Percentiles rank a stretch among this genome's conserved stretches.
Conservation (phyloP, 2,797 vertebrate species). For the Potorous gilbertii region DNA sequence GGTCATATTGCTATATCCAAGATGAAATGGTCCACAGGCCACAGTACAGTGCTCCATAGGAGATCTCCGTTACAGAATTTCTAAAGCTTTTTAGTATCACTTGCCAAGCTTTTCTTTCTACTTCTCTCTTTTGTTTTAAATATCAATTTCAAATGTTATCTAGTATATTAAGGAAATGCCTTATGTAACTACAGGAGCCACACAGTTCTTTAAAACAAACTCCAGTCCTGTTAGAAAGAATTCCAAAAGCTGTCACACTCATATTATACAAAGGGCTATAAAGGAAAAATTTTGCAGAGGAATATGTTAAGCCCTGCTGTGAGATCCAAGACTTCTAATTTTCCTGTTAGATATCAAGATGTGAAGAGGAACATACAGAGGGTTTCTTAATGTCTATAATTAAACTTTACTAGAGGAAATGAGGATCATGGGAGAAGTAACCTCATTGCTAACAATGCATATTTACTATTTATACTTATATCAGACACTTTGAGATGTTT, state of each 20-base stretch:
- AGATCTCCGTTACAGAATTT: conserved; percentile 19
- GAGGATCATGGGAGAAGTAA: background rate
- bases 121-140: background rate
- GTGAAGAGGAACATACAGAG: conserved; percentile 49
- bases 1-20: conserved; percentile 17
- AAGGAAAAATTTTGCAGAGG: conserved; percentile 4
- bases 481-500: background rate
- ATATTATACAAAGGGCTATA: conserved; percentile 4
- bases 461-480: conserved; percentile 50
- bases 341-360: conserved; percentile 55
- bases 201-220: conserved; percentile 56
- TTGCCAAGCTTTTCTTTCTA: background rate
- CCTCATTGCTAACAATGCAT: conserved; percentile 41
- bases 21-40: conserved; percentile 21
- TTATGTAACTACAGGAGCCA: background rate
- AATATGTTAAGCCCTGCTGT: background rate
- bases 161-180: conserved; percentile 41
- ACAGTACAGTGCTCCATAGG: background rate
- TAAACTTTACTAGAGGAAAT: conserved; percentile 56
- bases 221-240: conserved; percentile 35
- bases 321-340: conserved; percentile 44
- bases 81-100: background rate
- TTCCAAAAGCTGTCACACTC: conserved; percentile 38
- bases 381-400: conserved; percentile 56
- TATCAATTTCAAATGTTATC: conserved; percentile 60